Percentiles rank a stretch among this genome's conserved stretches.
Conservation (phyloP, 2,113 vertebrate species). For the Meleagris gallopavo region DNA sequence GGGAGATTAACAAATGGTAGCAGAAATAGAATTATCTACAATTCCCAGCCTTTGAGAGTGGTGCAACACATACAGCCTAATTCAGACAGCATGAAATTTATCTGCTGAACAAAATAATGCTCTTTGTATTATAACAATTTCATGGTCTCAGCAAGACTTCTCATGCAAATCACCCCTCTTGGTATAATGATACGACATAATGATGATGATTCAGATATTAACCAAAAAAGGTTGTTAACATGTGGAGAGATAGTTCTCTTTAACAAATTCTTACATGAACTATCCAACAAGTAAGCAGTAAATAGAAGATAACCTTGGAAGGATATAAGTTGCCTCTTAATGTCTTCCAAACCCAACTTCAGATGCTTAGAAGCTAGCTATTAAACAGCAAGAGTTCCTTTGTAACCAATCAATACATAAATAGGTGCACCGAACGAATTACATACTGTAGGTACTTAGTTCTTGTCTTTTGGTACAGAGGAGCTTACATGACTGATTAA, state of each 20-base stretch:
- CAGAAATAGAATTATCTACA: constrained; percentile 17
- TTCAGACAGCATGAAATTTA: neutral
- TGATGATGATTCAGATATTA: neutral
- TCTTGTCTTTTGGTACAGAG: neutral
- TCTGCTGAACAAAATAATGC: neutral
- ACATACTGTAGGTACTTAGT: neutral
- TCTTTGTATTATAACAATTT: neutral
- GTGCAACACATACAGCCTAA: neutral
- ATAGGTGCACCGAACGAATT: neutral
- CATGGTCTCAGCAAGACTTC: neutral
- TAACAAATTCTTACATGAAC: neutral
- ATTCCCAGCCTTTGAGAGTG: neutral
- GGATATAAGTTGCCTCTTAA: neutral
- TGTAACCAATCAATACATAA: neutral
- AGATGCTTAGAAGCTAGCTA: neutral
- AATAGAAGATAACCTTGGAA: neutral
- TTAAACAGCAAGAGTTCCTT: neutral
- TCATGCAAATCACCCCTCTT: neutral
- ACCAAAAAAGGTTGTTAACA: neutral
- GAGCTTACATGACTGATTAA: neutral
- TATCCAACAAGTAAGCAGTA: neutral
- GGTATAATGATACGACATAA: neutral
- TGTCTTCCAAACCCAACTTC: neutral
- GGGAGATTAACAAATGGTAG: constrained; percentile 41
- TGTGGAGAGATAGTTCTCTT: neutral